Percentiles rank a stretch among this genome's conserved stretches.
These are phyloP conservation scores for Lagocephalus sceleratus DNA, from an alignment of 2,797 vertebrate genomes.

Conservation along the genomic window DNA sequence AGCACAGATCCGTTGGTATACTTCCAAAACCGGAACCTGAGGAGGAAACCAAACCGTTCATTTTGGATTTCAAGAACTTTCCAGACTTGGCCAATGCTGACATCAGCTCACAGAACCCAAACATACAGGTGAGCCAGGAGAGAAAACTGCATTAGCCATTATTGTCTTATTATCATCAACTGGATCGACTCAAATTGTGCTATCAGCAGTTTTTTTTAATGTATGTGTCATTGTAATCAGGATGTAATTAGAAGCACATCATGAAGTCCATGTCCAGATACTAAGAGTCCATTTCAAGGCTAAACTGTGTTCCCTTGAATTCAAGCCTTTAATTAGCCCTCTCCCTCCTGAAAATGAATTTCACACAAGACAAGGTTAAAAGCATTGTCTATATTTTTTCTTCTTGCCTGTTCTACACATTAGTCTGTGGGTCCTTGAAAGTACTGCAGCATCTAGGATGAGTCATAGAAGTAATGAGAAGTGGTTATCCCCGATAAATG, in stretches of 20 bases:
- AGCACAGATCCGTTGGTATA: slow-evolving; percentile 63
- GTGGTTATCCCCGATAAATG: slow-evolving; percentile 62
- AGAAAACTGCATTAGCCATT: background rate
- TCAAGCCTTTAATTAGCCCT: background rate
- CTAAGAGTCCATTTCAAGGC: background rate
- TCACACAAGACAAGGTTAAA: slow-evolving; percentile 8
- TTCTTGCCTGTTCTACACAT: slow-evolving; percentile 34
- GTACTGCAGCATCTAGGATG: slow-evolving; percentile 54
- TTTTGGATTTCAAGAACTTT: slow-evolving; percentile 87
- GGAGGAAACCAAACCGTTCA: slow-evolving; percentile 80
- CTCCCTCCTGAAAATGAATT: slow-evolving; percentile 16
- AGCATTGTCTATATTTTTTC: slow-evolving; percentile 11
- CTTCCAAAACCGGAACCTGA: slow-evolving; percentile 59
- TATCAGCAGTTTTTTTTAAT: slow-evolving; percentile 15
- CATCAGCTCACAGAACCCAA: slow-evolving; percentile 86
- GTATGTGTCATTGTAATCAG: slow-evolving; percentile 41
- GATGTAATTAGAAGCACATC: slow-evolving; percentile 41
- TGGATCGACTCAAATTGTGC: no score
- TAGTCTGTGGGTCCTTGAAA: slow-evolving; percentile 28
- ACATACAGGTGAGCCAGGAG: slow-evolving; percentile 84
- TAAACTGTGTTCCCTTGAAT: no score
- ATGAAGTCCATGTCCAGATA: slow-evolving; percentile 13
- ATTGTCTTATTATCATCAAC: no score
- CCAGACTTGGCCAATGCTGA: slow-evolving; percentile 83
- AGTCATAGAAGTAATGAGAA: slow-evolving; percentile 68